Evolutionary conservation across 1,140 invertebrate species (phyloP), one percentile per base, ranked within the genome.

Genomic region (Cheumatopsyche charites): DNA sequence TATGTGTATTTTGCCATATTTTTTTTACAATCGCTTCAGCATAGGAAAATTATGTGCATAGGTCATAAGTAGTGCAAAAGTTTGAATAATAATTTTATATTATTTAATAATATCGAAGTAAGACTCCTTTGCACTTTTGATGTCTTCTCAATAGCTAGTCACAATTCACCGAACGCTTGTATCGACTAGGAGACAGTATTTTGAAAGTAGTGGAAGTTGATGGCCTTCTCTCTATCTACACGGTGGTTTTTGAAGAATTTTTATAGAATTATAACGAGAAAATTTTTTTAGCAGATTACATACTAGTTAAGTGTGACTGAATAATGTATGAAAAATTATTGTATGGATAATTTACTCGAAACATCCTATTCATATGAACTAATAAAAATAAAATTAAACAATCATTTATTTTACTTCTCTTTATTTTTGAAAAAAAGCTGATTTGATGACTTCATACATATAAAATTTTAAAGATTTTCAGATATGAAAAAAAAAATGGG

Each of bases 171-270:
- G 41, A 63, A 42, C 19, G 62, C 41, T 42, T 63, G 29, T 9
- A 63, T 29, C n/a, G 62, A 63, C 29, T 63, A 42, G 17, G 7
- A 63, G n/a, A 25, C 55, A 25, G 21, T 11, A 36, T 36, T n/a
- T n/a, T 36, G 29, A 36, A 36, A 63, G 29, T 42, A 42, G 9
- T 4, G 13, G 29, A 63, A 19, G 62, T 42, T 42, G 62, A 63
- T 63, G 26, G 62, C 62, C 62, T 63, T 63, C 62, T 63, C 62
- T 63, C 62, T 63, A 43, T 41, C 19, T 58, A 52, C 47, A 62
- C 29, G n/a, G 41, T 63, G 62, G 29, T 63, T 63, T 63, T 63
- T 42, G n/a, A 26, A 3, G 55, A 58, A 63, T 63, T 43, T 62
- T 63, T 63, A n/a, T 63, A 43, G 42, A 23, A 15, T 41, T 29